A percentile compares a stretch with the other conserved stretches of the same genome.
Conservation (phyloP, 2,113 vertebrate species). For the Coregonus clupeaformis region DNA sequence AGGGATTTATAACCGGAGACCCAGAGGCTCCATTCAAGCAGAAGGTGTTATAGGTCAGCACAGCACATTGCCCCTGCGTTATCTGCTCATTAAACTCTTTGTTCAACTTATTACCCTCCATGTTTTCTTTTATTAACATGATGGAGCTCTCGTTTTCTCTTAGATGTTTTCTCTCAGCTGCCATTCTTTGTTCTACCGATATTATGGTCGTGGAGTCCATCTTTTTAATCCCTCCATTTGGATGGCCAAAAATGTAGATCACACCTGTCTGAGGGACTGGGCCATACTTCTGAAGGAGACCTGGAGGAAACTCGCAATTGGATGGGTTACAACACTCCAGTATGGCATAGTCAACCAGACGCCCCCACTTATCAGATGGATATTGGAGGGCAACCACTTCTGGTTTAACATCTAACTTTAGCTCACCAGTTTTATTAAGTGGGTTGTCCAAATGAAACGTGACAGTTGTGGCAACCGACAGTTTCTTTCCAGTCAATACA, state of each 20-base stretch:
- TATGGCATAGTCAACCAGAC: background rate
- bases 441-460: background rate
- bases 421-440: background rate
- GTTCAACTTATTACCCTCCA: background rate
- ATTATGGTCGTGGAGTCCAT: background rate
- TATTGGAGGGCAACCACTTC: background rate
- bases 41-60: background rate
- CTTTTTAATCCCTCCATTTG: background rate
- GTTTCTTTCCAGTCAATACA: background rate
- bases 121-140: background rate
- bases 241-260: background rate
- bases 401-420: background rate
- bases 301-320: background rate
- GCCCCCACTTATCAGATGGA: background rate
- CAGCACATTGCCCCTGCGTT: background rate
- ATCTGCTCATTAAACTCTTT: background rate
- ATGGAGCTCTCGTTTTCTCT: background rate
- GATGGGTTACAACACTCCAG: background rate
- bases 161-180: background rate
- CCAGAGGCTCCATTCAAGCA: constrained; percentile 1
- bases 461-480: background rate
- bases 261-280: background rate
- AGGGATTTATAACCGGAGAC: background rate
- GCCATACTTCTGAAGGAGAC: background rate
- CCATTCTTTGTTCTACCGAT: background rate